Evolutionary conservation across 2,113 vertebrate genomes (phyloP), one percentile per base, ranked within the genome.

Genomic region (Brachirus orientalis): DNA sequence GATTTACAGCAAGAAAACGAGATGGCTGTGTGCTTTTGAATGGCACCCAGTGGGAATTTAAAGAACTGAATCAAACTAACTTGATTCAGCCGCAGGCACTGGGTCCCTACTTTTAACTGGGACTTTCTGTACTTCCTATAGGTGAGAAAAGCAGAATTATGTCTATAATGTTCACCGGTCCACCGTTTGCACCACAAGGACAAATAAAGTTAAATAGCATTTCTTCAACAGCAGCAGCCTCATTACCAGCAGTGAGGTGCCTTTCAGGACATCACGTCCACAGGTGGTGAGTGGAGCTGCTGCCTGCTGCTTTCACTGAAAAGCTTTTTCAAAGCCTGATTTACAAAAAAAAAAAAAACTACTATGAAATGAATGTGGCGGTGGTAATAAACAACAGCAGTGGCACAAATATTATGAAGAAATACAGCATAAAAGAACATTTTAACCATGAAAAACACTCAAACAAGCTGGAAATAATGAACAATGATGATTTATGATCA

Each of bases 171-270:
- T 40, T 40, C 38, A 40, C 41, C 6, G 1, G 43, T 41, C 60
- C 9, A 16, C 58, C 48, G 1, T 52, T 20, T 8, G 4, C 13
- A 72, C 28, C 59, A 48, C 55, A 51, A 62, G 52, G 61, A 51
- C 47, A 54, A 58, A 55, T 54, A 12, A 40, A 64, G 35, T 37
- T 17, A 72, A 76, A 48, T 17, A 63, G 28, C 51, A 58, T 9
- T 17, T 7, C 41, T 69, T 60, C 38, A 7, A 3, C 51, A 52
- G 35, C 54, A 7, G 3, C 51, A 52, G 35, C 54, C 45, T 63
- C 77, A 58, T 70, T 71, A 58, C 28, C 79, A 46, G 19, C 38
- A 35, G 33, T 17, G 44, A 51, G 44, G 20, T 75, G 28, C 28
- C 28, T 28, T 28, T 28, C 2, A 28, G 40, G 35, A 45, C 51